phyloP scores from a whole-genome alignment of 2,797 vertebrate species.

The Balearica regulorum region DNA sequence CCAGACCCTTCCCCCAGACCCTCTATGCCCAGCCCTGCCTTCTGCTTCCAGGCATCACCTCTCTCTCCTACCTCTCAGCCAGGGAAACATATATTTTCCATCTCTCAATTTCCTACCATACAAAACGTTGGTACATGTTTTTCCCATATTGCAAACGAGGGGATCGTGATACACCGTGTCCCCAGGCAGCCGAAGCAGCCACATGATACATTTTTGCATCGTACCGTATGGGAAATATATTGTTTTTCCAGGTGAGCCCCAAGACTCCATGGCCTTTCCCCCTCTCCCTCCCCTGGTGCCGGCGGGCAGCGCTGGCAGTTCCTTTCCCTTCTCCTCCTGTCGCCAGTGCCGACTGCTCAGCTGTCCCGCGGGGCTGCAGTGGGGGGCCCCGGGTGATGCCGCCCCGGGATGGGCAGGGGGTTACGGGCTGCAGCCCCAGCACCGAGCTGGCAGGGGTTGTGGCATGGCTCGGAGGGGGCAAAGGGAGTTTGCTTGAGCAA shows the following conservation, averaged over 20 bases:
- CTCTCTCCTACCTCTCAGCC: neutral
- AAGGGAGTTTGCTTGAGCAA: neutral
- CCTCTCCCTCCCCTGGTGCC: neutral
- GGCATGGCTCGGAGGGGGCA: neutral
- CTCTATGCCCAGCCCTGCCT: neutral
- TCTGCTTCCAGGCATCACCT: slow-evolving; percentile 9
- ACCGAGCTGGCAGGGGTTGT: neutral
- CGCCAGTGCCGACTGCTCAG: neutral
- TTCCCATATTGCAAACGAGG: neutral
- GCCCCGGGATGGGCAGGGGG: neutral
- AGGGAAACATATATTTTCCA: neutral
- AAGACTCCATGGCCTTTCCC: neutral
- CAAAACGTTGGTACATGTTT: neutral
- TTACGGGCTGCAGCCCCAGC: neutral
- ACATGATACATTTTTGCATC: neutral
- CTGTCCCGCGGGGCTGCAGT: fast-evolving
- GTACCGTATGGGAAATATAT: neutral
- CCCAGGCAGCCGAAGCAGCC: neutral
- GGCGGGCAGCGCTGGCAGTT: neutral
- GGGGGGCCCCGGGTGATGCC: neutral
- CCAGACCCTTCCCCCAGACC: neutral
- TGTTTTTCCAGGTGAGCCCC: neutral
- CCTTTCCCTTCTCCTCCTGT: neutral
- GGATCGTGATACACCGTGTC: neutral
- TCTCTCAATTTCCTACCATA: neutral